Conservation (phyloP, 2,113 vertebrate genomes). For the Cryptoleucopteryx plumbea region DNA sequence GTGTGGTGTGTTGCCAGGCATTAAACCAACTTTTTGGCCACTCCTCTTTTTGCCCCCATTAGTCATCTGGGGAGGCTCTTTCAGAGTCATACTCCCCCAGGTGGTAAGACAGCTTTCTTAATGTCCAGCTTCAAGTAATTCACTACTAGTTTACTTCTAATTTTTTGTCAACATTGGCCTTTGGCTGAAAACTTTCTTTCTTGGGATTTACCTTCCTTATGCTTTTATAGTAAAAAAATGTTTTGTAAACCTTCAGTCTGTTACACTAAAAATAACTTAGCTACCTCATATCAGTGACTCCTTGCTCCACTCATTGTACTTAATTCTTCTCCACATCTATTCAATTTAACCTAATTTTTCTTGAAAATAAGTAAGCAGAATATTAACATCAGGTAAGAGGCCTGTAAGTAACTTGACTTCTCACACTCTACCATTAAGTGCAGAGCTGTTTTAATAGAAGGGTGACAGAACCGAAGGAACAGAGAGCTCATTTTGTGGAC, state of each 20-base stretch:
- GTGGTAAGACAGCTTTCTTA: neutral
- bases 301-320: neutral
- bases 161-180: neutral
- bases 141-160: neutral
- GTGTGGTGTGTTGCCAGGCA: neutral
- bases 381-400: neutral
- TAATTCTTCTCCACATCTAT: neutral
- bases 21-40: neutral
- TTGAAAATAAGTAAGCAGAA: neutral
- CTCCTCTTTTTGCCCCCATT: neutral
- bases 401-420: neutral
- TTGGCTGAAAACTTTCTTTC: neutral
- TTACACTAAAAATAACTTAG: neutral
- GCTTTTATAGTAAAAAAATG: neutral
- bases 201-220: neutral
- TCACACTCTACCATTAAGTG: neutral
- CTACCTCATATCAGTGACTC: neutral
- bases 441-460: neutral
- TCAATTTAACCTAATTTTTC: neutral
- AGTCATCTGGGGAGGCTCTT: neutral
- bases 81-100: neutral
- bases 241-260: neutral
- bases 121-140: neutral
- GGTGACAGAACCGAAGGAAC: neutral
- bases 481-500: neutral